Evolutionary conservation across 2,113 vertebrate genomes (phyloP).

Genomic region (Gavialis gangeticus): DNA sequence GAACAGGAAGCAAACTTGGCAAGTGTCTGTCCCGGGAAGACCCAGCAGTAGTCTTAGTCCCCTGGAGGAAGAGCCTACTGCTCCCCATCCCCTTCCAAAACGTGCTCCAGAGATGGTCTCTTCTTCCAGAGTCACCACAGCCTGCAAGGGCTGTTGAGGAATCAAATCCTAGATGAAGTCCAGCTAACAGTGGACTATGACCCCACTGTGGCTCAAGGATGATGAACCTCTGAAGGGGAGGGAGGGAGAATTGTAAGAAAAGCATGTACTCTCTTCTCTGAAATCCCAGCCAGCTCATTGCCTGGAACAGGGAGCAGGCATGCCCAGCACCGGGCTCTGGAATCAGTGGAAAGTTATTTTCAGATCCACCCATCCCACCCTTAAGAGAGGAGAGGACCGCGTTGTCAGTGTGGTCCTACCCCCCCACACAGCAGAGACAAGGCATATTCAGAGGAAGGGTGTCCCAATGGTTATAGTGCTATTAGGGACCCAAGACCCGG

Average conservation of each 20-base stretch:
- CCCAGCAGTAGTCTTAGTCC: fast-evolving
- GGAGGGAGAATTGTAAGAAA: background rate
- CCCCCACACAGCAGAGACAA: background rate
- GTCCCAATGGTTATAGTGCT: background rate
- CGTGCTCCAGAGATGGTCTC: background rate
- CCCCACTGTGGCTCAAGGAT: fast-evolving
- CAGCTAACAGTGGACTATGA: fast-evolving
- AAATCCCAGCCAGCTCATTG: background rate
- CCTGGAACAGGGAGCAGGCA: background rate
- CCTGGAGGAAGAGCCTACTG: fast-evolving
- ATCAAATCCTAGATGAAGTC: too few relatives aligned
- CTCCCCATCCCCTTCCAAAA: fast-evolving
- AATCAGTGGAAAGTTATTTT: background rate
- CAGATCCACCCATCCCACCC: too few relatives aligned
- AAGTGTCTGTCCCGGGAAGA: background rate
- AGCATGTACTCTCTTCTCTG: background rate
- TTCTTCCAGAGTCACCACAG: background rate
- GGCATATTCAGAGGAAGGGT: background rate
- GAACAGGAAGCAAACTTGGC: background rate
- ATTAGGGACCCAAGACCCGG: background rate
- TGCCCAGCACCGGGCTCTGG: background rate
- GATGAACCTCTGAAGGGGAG: background rate
- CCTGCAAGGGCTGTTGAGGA: too few relatives aligned
- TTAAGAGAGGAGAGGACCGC: background rate
- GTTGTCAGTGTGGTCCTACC: background rate